These are phyloP conservation scores for Siderastrea radians DNA, from an alignment of 92 coral and sea anemone species.

Conservation along the genomic window DNA sequence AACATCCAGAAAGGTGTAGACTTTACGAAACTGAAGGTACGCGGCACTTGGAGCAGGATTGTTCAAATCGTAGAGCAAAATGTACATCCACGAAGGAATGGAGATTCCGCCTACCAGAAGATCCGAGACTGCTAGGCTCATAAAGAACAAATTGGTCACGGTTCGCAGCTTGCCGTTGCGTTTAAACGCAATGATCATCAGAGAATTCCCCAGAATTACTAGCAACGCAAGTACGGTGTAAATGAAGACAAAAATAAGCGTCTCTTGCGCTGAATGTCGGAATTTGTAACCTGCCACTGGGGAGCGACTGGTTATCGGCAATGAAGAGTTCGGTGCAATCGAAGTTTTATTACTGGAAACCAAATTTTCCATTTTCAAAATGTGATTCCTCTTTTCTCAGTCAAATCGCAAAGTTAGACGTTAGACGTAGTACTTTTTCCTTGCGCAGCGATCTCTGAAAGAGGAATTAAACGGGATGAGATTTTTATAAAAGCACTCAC, in stretches of 20 bases:
- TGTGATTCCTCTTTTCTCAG: not conserved
- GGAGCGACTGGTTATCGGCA: not conserved
- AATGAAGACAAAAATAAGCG: slow-evolving; percentile 23
- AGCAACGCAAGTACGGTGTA: slow-evolving; percentile 41
- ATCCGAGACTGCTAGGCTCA: slow-evolving; percentile 70
- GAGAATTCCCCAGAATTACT: slow-evolving; percentile 48
- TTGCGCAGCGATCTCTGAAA: not conserved
- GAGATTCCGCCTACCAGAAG: slow-evolving; percentile 65
- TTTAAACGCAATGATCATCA: slow-evolving; percentile 48
- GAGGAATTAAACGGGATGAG: not conserved
- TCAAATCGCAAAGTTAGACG: not conserved
- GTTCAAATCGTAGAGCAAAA: slow-evolving; percentile 47
- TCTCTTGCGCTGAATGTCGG: slow-evolving; percentile 51
- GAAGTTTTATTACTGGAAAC: not conserved
- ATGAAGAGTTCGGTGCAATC: not conserved
- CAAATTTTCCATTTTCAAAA: slow-evolving; percentile 1
- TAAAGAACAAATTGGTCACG: slow-evolving; percentile 62
- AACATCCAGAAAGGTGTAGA: slow-evolving; percentile 57
- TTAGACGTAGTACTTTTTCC: not conserved
- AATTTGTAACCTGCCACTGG: not conserved
- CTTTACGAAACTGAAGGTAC: slow-evolving; percentile 8
- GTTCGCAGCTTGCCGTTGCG: slow-evolving; percentile 67
- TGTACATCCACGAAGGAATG: slow-evolving; percentile 68
- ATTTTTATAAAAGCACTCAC: too few relatives aligned
- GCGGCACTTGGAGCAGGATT: slow-evolving; percentile 1